Conservation (phyloP, 2,888 invertebrate species). For the Tinea pellionella region DNA sequence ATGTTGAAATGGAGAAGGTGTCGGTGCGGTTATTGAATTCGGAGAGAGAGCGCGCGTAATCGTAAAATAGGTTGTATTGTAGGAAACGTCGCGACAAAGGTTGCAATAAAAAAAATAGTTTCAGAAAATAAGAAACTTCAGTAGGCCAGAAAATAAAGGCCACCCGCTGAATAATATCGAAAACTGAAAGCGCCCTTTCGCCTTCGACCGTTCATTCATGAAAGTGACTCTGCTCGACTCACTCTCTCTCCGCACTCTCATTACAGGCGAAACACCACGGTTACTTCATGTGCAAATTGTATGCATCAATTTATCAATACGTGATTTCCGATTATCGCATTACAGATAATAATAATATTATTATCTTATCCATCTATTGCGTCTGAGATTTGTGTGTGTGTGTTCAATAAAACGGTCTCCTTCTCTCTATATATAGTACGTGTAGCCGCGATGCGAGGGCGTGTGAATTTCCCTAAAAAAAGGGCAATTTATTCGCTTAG, state of each 20-base stretch:
- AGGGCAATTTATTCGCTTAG: conserved; percentile 9
- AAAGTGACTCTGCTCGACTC: not conserved
- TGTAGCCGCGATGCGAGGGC: not conserved
- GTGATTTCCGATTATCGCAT: not conserved
- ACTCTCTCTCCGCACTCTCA: too few relatives aligned
- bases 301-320: too few relatives aligned
- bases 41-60: not conserved
- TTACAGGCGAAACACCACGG: too few relatives aligned
- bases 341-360: too few relatives aligned
- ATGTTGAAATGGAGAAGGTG: too few relatives aligned
- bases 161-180: conserved; percentile 4
- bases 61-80: not conserved
- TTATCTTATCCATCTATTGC: not conserved
- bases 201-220: not conserved
- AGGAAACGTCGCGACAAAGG: not conserved
- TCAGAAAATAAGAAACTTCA: not conserved
- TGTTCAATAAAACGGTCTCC: not conserved
- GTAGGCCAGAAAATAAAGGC: not conserved
- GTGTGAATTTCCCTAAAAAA: conserved; percentile 10
- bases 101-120: conserved; percentile 5
- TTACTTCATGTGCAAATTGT: too few relatives aligned
- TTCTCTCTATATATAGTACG: not conserved
- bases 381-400: not conserved
- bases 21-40: too few relatives aligned
- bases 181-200: conserved; percentile 8